A percentile compares a stretch with the other conserved stretches of the same genome.
Evolutionary conservation across 2,888 invertebrate genomes (phyloP).

Genomic region (Euphydryas editha): DNA sequence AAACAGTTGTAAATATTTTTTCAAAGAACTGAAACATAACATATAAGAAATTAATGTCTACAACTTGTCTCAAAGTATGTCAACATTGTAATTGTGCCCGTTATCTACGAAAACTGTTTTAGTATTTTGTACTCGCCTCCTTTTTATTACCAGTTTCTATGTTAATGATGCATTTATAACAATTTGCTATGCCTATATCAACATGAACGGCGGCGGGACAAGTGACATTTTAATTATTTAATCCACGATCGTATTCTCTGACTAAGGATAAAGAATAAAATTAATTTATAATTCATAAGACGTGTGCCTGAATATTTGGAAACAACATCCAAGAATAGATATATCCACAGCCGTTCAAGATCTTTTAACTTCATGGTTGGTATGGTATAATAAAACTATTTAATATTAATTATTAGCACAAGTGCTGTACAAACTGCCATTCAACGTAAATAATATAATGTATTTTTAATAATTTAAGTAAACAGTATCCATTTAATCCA

Average conservation of each 20-base stretch:
- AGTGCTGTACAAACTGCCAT: neutral
- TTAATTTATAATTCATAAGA: neutral
- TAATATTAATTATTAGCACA: neutral
- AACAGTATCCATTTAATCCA: neutral
- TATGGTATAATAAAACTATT: neutral
- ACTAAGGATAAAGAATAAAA: neutral
- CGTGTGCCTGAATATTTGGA: neutral
- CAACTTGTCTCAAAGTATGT: conserved; percentile 9
- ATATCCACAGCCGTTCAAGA: neutral
- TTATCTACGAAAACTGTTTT: conserved; percentile 26
- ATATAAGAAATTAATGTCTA: conserved; percentile 4
- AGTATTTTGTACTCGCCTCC: conserved; percentile 13
- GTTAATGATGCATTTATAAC: conserved; percentile 24
- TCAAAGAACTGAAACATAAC: neutral
- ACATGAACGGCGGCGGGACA: conserved; percentile 4
- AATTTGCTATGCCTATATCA: conserved; percentile 19
- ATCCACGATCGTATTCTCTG: neutral
- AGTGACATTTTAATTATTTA: neutral
- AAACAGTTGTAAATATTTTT: neutral
- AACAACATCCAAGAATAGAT: neutral
- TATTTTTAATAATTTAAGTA: conserved; percentile 12
- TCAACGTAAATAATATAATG: neutral
- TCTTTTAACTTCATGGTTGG: neutral
- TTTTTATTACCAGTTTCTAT: conserved; percentile 22
- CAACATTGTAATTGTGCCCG: conserved; percentile 19